These are phyloP conservation scores for Gasterosteus aculeatus DNA, from an alignment of 2,113 vertebrate species.

Conservation along the genomic window DNA sequence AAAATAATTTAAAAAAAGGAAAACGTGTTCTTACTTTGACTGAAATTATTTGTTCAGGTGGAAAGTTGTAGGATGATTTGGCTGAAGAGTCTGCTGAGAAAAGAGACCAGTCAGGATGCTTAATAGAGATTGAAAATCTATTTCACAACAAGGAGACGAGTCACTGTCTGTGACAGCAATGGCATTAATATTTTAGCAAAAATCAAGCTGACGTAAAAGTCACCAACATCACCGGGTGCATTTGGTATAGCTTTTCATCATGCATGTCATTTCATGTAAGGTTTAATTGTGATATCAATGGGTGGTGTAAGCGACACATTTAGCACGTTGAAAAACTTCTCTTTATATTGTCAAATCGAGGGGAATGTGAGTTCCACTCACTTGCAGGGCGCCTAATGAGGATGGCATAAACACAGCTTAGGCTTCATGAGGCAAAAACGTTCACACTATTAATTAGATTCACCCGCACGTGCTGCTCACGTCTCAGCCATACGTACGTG, in stretches of 20 bases:
- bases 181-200: not conserved
- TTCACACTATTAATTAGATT: slow-evolving; percentile 67
- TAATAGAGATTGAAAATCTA: slow-evolving; percentile 1
- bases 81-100: too few species aligned
- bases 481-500: slow-evolving; percentile 23
- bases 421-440: slow-evolving; percentile 40
- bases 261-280: not conserved
- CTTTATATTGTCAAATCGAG: too few species aligned
- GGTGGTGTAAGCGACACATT: not conserved
- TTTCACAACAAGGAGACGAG: slow-evolving; percentile 1
- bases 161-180: slow-evolving; percentile 9
- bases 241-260: not conserved
- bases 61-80: slow-evolving; percentile 39
- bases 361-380: too few species aligned
- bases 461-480: slow-evolving; percentile 38
- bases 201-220: not conserved
- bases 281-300: not conserved
- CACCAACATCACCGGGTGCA: not conserved
- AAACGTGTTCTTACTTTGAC: slow-evolving; percentile 26
- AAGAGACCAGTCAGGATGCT: not conserved
- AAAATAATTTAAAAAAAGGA: slow-evolving; percentile 46
- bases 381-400: slow-evolving; percentile 27
- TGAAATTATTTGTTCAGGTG: slow-evolving; percentile 41
- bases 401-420: slow-evolving; percentile 52
- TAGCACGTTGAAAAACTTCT: not conserved